Conservation (phyloP, 2,797 vertebrate genomes). For the Enoplosus armatus region DNA sequence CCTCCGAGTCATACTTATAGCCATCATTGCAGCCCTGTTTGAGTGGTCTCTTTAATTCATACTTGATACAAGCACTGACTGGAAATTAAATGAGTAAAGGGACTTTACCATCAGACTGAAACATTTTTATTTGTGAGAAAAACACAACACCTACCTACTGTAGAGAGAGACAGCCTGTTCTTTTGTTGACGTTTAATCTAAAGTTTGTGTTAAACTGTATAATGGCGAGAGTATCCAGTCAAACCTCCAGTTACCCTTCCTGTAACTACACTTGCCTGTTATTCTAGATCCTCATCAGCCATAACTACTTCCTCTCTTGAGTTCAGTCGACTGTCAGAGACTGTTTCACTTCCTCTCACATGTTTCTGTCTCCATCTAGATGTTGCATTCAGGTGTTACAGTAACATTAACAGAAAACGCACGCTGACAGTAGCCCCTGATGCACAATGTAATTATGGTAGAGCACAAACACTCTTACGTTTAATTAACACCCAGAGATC, state of each 20-base stretch:
- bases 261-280: neutral
- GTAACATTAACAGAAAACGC: too few species aligned
- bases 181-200: neutral
- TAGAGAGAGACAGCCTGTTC: neutral
- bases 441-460: neutral
- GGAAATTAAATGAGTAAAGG: slow-evolving; percentile 1
- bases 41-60: neutral
- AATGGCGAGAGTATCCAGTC: neutral
- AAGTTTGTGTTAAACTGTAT: neutral
- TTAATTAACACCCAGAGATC: slow-evolving; percentile 3
- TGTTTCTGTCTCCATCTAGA: slow-evolving; percentile 32
- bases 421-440: neutral
- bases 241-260: neutral
- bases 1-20: slow-evolving; percentile 18
- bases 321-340: slow-evolving; percentile 1
- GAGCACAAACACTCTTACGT: neutral
- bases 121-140: neutral
- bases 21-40: neutral
- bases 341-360: slow-evolving; percentile 64
- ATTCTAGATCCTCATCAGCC: slow-evolving; percentile 33
- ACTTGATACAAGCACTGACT: neutral
- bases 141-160: slow-evolving; percentile 26
- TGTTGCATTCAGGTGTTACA: slow-evolving; percentile 10
- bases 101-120: slow-evolving; percentile 10
- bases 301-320: slow-evolving; percentile 51